A percentile compares a stretch with the other conserved stretches of the same genome.
These are phyloP conservation scores for Sander lucioperca DNA, from an alignment of 2,113 vertebrate genomes.

Conservation along the genomic window DNA sequence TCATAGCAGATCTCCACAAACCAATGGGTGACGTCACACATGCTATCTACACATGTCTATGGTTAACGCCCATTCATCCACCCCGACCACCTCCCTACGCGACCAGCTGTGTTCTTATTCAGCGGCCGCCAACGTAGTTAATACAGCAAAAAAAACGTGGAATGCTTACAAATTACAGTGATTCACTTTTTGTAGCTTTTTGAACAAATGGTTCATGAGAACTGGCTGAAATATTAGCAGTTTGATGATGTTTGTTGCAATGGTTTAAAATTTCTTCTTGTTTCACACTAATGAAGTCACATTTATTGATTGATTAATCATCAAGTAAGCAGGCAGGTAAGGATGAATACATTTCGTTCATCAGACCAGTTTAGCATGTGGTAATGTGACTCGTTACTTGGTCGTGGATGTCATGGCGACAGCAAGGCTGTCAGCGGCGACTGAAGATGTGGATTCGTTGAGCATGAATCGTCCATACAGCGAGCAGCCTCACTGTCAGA, in stretches of 20 bases:
- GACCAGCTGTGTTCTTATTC: too few species aligned
- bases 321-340: not conserved
- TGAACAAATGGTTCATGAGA: too few species aligned
- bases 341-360: not conserved
- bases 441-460: slow-evolving; percentile 37
- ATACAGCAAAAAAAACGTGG: too few species aligned
- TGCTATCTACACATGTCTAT: too few species aligned
- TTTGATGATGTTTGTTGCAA: not conserved
- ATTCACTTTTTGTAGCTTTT: too few species aligned
- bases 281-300: not conserved
- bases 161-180: too few species aligned
- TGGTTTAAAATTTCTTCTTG: too few species aligned
- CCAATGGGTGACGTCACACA: too few species aligned
- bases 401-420: not conserved
- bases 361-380: not conserved
- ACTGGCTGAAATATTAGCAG: not conserved
- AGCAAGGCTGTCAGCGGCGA: slow-evolving; percentile 26
- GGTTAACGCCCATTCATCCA: too few species aligned
- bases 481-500: slow-evolving; percentile 54
- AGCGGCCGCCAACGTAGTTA: too few species aligned
- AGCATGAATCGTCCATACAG: slow-evolving; percentile 45
- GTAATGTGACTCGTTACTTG: slow-evolving; percentile 23
- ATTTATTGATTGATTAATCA: not conserved
- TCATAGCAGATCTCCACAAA: too few species aligned
- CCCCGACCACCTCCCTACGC: too few species aligned